Evolutionary conservation across 2,888 invertebrate genomes (phyloP), one percentile per base, ranked within the genome.

Genomic region (Noctua fimbriata): DNA sequence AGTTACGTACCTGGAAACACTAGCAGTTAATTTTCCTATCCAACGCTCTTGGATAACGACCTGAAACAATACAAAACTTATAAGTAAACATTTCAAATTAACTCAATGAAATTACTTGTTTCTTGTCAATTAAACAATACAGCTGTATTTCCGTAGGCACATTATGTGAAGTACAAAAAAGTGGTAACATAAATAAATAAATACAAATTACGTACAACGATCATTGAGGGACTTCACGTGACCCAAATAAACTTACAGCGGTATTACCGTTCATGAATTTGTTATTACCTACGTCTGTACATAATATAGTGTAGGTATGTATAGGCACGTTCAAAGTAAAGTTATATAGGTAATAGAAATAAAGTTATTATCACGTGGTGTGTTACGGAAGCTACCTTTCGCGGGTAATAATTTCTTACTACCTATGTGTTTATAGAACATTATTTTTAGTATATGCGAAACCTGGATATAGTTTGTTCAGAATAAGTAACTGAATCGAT

Each of bases 21-120:
- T 81, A 76, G 73, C 44, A 70, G 70, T 18, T 63, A 67, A 72
- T 65, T n/a, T 73, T 67, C 55, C 9, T 36, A 49, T 83, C 63
- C 70, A 82, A 75, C 47, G 21, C 73, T 28, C 69, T 58, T 66
- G 69, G 76, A 73, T 67, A 78, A 52, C 41, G 66, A 85, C 58
- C 88, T 88, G 87, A 73, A 88, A 88, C 87, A 88, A 88, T 41
- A 76, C 4, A 76, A 69, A 76, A 60, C n/a, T n/a, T 18, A 44
- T 72, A 18, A 78, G 41, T 21, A 78, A 79, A 41, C 1, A 24
- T 67, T 41, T n/a, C 9, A 47, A 12, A 79, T 28, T 49, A 4
- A 60, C 10, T 24, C 18, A 69, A 1, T 55, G 28, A 18, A 28
- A 52, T 55, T 14, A 55, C n/a, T 36, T n/a, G 5, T 32, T 41